These are phyloP conservation scores for Tarsius wallacei DNA, from an alignment of 2,797 vertebrate species.

Conservation along the genomic window DNA sequence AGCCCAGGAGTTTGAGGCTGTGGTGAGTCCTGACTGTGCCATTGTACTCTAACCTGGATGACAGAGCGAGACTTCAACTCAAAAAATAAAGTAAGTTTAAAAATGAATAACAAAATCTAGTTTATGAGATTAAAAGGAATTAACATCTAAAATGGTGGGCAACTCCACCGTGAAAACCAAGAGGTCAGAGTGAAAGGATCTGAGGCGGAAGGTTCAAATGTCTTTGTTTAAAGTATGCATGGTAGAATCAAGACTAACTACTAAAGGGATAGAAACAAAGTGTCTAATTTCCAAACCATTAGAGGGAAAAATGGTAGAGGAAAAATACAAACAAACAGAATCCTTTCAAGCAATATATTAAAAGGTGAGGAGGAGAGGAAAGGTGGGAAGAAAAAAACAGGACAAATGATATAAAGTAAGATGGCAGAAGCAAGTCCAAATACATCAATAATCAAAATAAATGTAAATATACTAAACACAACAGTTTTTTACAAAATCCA, in stretches of 20 bases:
- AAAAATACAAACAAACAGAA: not conserved
- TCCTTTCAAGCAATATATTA: not conserved
- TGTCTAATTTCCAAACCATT: not conserved
- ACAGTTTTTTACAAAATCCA: not conserved
- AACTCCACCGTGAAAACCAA: not conserved
- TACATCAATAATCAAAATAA: constrained; percentile 27
- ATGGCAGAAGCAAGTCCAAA: not conserved
- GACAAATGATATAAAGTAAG: not conserved
- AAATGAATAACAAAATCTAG: not conserved
- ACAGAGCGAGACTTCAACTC: too few species aligned
- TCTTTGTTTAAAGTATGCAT: not conserved
- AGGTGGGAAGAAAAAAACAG: not conserved
- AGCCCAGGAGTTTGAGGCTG: too few species aligned
- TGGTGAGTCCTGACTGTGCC: too few species aligned
- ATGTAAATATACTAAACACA: not conserved
- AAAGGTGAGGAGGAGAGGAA: not conserved
- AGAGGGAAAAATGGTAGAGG: not conserved
- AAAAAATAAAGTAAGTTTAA: too few species aligned
- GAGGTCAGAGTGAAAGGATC: not conserved
- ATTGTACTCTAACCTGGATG: too few species aligned
- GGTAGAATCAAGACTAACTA: constrained; percentile 21
- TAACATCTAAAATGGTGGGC: not conserved
- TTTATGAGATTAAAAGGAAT: constrained; percentile 1
- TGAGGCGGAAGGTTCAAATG: not conserved
- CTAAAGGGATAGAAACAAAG: constrained; percentile 13